Evolutionary conservation across 2,113 vertebrate genomes (phyloP).

Genomic region (Tichodroma muraria): DNA sequence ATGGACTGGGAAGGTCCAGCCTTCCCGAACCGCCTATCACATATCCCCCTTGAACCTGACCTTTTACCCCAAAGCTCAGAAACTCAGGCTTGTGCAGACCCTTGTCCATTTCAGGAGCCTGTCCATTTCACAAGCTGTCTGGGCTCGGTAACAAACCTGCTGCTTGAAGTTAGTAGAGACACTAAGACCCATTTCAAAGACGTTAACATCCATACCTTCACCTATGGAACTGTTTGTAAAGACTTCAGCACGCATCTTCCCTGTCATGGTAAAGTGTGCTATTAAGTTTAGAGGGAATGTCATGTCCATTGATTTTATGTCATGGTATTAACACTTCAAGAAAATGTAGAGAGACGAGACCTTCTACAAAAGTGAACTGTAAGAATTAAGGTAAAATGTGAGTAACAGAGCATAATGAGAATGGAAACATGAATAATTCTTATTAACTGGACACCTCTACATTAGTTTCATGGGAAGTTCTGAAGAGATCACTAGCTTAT

Average conservation of each 20-base stretch:
- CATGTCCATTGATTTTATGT: background rate
- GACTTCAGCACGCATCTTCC: too few relatives aligned
- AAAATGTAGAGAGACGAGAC: background rate
- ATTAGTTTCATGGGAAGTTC: background rate
- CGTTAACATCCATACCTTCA: rapidly evolving
- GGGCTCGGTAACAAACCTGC: background rate
- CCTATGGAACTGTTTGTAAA: background rate
- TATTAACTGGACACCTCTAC: background rate
- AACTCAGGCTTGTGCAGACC: background rate
- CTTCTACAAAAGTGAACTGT: background rate
- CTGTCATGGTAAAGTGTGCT: background rate
- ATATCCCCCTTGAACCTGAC: rapidly evolving
- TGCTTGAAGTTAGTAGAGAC: background rate
- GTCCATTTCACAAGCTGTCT: too few relatives aligned
- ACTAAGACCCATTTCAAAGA: background rate
- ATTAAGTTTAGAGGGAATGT: background rate
- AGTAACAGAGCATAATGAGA: background rate
- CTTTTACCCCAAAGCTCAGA: background rate
- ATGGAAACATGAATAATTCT: background rate
- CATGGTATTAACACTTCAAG: background rate
- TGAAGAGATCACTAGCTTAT: background rate
- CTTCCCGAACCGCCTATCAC: rapidly evolving
- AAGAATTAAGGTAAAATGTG: background rate
- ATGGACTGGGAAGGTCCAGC: background rate
- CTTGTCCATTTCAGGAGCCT: background rate